A percentile compares a stretch with the other conserved stretches of the same genome.
Evolutionary conservation across 2,888 invertebrate genomes (phyloP).

Genomic region (Ennomos fuscantarius): DNA sequence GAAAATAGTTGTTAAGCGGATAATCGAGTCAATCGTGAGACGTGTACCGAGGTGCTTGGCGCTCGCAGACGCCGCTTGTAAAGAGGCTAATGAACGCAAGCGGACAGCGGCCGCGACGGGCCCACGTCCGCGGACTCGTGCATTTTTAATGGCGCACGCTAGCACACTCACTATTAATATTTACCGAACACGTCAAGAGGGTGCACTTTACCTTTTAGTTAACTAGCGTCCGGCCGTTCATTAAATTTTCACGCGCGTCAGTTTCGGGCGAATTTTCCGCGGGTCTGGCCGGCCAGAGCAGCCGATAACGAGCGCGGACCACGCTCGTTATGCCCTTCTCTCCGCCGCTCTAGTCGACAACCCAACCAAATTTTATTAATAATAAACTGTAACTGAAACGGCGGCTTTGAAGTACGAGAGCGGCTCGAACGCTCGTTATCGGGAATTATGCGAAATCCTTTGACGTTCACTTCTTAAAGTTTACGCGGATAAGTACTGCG

Average conservation of each 20-base stretch:
- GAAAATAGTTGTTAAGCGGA: slow-evolving; percentile 55
- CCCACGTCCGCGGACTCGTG: slow-evolving; percentile 80
- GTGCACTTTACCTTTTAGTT: slow-evolving; percentile 86
- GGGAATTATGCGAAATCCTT: slow-evolving; percentile 81
- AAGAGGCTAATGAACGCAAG: slow-evolving; percentile 73
- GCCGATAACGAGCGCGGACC: slow-evolving; percentile 72
- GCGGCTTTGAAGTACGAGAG: slow-evolving; percentile 79
- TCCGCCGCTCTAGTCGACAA: slow-evolving; percentile 51
- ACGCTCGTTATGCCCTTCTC: slow-evolving; percentile 67
- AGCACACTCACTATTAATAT: slow-evolving; percentile 84
- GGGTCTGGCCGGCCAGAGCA: slow-evolving; percentile 78
- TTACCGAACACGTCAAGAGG: slow-evolving; percentile 85
- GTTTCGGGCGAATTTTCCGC: slow-evolving; percentile 85
- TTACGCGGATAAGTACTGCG: slow-evolving; percentile 40
- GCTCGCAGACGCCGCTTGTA: slow-evolving; percentile 57
- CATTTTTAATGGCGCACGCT: slow-evolving; percentile 84
- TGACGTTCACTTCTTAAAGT: slow-evolving; percentile 60
- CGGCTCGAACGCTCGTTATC: slow-evolving; percentile 80
- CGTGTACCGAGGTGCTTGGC: slow-evolving; percentile 35
- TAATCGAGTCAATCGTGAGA: slow-evolving; percentile 50
- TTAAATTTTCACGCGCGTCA: slow-evolving; percentile 86
- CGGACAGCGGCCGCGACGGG: slow-evolving; percentile 47
- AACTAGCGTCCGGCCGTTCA: slow-evolving; percentile 85
- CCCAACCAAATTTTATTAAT: slow-evolving; percentile 83
- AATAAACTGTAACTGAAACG: slow-evolving; percentile 84